Evolutionary conservation across 2,797 vertebrate genomes (phyloP).

Genomic region (Steatocranus sp.): DNA sequence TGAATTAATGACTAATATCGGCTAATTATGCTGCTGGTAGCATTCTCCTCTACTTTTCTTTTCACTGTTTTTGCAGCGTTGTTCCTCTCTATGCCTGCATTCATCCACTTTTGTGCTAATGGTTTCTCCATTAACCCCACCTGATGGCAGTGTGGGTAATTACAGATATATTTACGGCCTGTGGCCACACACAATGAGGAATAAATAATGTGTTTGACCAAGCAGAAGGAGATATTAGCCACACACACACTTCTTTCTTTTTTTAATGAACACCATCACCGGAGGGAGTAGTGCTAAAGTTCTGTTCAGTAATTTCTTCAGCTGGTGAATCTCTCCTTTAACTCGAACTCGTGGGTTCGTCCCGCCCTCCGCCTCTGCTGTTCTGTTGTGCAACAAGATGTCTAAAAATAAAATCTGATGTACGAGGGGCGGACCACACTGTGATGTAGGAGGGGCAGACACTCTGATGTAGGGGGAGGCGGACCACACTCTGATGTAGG

Average conservation of each 20-base stretch:
- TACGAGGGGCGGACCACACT: not conserved
- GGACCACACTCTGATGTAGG: fast-evolving
- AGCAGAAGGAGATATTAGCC: constrained; percentile 41
- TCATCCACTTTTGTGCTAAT: constrained; percentile 21
- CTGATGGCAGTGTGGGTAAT: constrained; percentile 56
- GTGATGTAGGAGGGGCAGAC: not conserved
- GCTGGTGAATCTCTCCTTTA: not conserved
- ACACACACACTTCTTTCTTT: not conserved
- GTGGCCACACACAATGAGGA: constrained; percentile 48
- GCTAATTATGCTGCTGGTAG: constrained; percentile 11
- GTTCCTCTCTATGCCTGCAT: not conserved
- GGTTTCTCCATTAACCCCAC: constrained; percentile 57
- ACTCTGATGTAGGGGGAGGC: too few species aligned
- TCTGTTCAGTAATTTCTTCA: not conserved
- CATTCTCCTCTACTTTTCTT: not conserved
- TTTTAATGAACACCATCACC: constrained; percentile 18
- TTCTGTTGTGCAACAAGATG: not conserved
- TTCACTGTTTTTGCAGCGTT: not conserved
- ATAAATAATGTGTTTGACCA: constrained; percentile 43
- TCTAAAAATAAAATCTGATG: not conserved
- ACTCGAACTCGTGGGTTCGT: not conserved
- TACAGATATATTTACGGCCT: constrained; percentile 45
- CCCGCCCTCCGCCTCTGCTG: not conserved
- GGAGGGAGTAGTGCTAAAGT: not conserved
- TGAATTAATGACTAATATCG: constrained; percentile 20